Base-by-base conservation (phyloP, 2,797 vertebrate species). In the Cercopithecus petaurista region DNA sequence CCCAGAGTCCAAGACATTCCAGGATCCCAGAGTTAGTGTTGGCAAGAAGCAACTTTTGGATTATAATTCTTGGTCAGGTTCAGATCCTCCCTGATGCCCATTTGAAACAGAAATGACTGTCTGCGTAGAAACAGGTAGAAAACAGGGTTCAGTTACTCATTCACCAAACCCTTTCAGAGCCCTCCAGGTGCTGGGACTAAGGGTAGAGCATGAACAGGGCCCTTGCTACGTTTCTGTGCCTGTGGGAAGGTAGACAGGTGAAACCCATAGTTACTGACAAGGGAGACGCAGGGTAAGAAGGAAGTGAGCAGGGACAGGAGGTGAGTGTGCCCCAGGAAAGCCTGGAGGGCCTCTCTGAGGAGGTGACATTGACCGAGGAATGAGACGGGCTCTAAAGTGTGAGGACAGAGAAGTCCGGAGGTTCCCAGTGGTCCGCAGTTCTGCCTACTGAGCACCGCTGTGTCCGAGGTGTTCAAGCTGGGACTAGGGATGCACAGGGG, bases 31-130 rank as follows among this genome's bases (percentile, higher is more conserved):
- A 57, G n/a, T 96, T 96, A 93, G 97, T 67, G 64, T n/a, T 92
- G 96, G 96, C 97, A 98, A 95, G 93, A 97, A 97, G 96, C 93
- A 94, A 94, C 98, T 98, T 98, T 96, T 97, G 98, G 98, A 98
- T 98, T 97, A 97, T 98, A 98, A 98, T 98, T 98, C 98, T 98
- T 33, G 33, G 96, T 97, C 15, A 2, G 96, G 96, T 98, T 98
- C 98, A 98, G 98, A 98, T 98, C 97, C 97, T 98, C 94, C 97
- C 95, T 87, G 98, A 98, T 98, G 95, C 97, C 98, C 91, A 90
- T 93, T 95, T 97, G 72, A 97, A 96, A 33, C 57, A 39, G 24
- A n/a, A 41, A 26, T 43, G 72, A 59, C 0, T 76, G 14, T 11
- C 12, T 33, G n/a, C 33, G n/a, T 33, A 36, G 55, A 55, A n/a